These are phyloP conservation scores for Chironomus tentans DNA, from an alignment of 2,888 invertebrate genomes.

Conservation along the genomic window DNA sequence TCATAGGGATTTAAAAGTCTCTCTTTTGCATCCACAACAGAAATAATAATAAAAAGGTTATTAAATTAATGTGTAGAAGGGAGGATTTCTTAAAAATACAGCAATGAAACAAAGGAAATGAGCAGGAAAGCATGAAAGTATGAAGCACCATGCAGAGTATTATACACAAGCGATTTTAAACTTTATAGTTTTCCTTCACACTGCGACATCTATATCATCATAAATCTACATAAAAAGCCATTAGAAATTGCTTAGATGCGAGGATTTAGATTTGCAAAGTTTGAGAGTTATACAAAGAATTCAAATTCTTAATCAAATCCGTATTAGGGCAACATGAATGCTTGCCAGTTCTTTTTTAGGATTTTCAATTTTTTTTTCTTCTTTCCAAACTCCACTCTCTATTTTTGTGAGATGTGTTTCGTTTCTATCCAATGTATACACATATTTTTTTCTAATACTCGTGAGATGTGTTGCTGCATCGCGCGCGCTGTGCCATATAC, in stretches of 20 bases:
- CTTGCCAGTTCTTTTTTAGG: neutral
- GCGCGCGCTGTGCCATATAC: neutral
- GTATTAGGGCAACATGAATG: slow-evolving; percentile 1
- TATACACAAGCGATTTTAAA: neutral
- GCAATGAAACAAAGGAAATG: neutral
- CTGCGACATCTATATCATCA: neutral
- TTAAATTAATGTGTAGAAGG: neutral
- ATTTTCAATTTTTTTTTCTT: neutral
- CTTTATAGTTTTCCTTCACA: neutral
- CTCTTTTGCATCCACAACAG: no score
- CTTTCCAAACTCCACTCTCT: neutral
- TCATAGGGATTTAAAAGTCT: no score
- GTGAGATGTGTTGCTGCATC: neutral
- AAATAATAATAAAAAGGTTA: no score
- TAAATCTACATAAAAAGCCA: slow-evolving; percentile 8
- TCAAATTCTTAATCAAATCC: slow-evolving; percentile 18
- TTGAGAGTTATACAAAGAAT: neutral
- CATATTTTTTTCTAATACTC: neutral
- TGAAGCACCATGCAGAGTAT: neutral
- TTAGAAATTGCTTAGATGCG: slow-evolving; percentile 5
- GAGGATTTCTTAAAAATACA: neutral
- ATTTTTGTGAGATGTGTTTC: neutral
- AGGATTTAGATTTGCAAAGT: slow-evolving; percentile 22
- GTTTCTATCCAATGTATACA: neutral
- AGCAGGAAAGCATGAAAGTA: neutral